Conservation (phyloP, 2,113 vertebrate genomes). For the Conger conger region DNA sequence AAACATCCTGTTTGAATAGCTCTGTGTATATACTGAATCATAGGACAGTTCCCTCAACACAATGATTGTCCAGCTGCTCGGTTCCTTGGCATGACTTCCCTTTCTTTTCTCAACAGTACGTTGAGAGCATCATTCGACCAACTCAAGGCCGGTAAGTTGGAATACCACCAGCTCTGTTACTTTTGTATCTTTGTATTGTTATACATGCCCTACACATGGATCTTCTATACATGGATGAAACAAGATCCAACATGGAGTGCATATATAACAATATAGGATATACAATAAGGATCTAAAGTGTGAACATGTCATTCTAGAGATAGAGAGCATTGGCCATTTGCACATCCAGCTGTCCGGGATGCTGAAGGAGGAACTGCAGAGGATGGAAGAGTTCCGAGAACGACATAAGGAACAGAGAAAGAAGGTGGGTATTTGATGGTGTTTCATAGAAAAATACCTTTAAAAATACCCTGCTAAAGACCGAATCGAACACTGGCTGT, state of each 20-base stretch:
- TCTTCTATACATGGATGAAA: too few species aligned
- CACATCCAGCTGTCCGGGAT: slow-evolving; percentile 83
- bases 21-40: too few species aligned
- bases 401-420: slow-evolving; percentile 92
- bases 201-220: not conserved
- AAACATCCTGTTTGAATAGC: too few species aligned
- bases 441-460: not conserved
- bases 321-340: slow-evolving; percentile 84
- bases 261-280: too few species aligned
- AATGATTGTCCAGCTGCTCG: too few species aligned
- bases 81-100: not conserved
- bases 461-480: not conserved
- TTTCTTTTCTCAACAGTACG: slow-evolving; percentile 68
- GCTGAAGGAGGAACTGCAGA: slow-evolving; percentile 85
- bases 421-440: slow-evolving; percentile 73
- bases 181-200: not conserved
- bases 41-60: too few species aligned
- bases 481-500: not conserved
- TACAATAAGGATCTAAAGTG: not conserved
- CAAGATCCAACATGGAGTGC: too few species aligned
- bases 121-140: slow-evolving; percentile 83
- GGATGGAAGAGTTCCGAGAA: slow-evolving; percentile 88
- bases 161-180: not conserved
- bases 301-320: slow-evolving; percentile 70
- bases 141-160: slow-evolving; percentile 87